Conservation (phyloP, 2,797 vertebrate genomes). For the Schizothorax lantsangensis region DNA sequence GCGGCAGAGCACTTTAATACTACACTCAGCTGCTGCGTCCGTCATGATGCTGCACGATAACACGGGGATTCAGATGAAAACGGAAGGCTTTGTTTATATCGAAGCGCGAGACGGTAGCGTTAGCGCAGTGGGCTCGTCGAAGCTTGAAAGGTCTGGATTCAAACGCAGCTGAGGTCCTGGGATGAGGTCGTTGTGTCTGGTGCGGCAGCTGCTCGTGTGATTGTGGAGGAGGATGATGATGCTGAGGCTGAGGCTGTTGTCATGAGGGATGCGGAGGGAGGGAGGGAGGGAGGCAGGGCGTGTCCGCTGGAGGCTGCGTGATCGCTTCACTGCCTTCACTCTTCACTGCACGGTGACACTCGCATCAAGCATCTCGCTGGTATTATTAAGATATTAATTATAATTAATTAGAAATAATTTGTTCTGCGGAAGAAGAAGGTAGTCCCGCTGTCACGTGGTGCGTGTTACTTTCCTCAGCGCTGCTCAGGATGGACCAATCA, state of each 20-base stretch:
- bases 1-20: conserved; percentile 95
- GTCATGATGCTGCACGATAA: conserved; percentile 79
- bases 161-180: background rate
- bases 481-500: conserved; percentile 9
- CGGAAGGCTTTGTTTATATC: background rate
- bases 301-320: background rate
- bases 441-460: background rate
- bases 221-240: background rate
- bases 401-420: background rate
- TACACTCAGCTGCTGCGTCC: conserved; percentile 89
- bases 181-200: background rate
- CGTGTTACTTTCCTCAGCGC: background rate
- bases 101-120: background rate
- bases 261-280: conserved; percentile 33
- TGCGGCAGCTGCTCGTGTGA: background rate
- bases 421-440: background rate
- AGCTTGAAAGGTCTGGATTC: background rate
- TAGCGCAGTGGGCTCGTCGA: background rate
- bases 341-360: background rate
- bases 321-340: background rate
- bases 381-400: background rate
- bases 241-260: conserved; percentile 41
- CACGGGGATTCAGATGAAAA: too few species aligned
- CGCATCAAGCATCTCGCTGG: too few species aligned
- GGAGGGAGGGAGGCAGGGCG: conserved; percentile 27